Percentiles rank a stretch among this genome's conserved stretches.
phyloP scores from a whole-genome alignment of 53 echinoderm and acorn worm genomes.

The Temnopleurus reevesii region DNA sequence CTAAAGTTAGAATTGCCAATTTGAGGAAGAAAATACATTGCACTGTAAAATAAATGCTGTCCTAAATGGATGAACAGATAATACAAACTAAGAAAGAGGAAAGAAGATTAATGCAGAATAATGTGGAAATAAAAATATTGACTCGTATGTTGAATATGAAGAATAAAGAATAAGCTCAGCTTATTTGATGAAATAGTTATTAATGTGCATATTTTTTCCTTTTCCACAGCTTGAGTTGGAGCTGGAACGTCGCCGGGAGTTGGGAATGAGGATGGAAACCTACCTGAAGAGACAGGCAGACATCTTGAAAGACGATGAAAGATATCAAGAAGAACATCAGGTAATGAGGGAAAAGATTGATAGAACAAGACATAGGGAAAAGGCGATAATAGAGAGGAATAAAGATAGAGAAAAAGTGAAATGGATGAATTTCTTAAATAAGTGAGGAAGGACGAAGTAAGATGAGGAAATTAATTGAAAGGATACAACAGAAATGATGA shows the following conservation, averaged over 20 bases:
- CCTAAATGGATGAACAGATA: no score
- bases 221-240: slow-evolving; percentile 84
- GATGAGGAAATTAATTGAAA: neutral
- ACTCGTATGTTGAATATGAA: no score
- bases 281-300: slow-evolving; percentile 84
- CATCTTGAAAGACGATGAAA: slow-evolving; percentile 83
- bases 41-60: no score
- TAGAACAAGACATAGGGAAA: neutral
- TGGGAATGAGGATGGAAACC: slow-evolving; percentile 85
- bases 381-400: neutral
- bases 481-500: neutral
- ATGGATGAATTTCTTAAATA: neutral
- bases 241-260: slow-evolving; percentile 88
- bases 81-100: no score
- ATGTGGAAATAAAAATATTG: no score
- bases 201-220: neutral
- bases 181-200: no score
- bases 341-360: slow-evolving; percentile 31
- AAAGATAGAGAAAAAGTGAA: neutral
- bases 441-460: neutral
- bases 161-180: no score
- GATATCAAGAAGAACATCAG: slow-evolving; percentile 90
- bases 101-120: no score
- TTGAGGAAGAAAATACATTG: no score
- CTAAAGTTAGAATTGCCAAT: no score